Conservation (phyloP, 2,797 vertebrate genomes). For the Leuciscus waleckii region DNA sequence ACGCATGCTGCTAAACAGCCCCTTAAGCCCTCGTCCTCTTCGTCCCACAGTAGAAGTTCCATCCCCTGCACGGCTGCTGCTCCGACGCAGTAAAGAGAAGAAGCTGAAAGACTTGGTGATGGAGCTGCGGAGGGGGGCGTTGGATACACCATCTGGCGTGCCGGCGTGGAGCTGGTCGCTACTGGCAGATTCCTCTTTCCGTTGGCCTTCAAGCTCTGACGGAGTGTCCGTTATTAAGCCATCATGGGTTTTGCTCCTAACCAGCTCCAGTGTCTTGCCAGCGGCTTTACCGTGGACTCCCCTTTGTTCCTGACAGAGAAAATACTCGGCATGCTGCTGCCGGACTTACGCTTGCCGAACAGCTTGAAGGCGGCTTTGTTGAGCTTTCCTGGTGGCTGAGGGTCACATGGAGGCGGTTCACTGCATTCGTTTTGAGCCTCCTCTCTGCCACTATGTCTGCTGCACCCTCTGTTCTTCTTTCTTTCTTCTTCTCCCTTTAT, state of each 20-base stretch:
- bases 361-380: constrained; percentile 98
- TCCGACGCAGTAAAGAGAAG: constrained; percentile 91
- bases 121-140: constrained; percentile 68
- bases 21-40: constrained; percentile 91
- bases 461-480: constrained; percentile 61
- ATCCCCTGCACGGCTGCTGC: constrained; percentile 82
- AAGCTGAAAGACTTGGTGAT: constrained; percentile 96
- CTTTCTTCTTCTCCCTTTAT: constrained; percentile 64
- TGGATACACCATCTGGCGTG: constrained; percentile 53
- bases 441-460: constrained; percentile 74
- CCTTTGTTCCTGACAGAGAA: constrained; percentile 95
- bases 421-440: constrained; percentile 88
- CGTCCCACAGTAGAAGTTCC: constrained; percentile 79
- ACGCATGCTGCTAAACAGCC: constrained; percentile 93
- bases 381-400: constrained; percentile 92
- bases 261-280: constrained; percentile 80
- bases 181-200: constrained; percentile 60
- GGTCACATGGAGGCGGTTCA: constrained; percentile 88
- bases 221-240: constrained; percentile 80
- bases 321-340: constrained; percentile 90
- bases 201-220: constrained; percentile 74
- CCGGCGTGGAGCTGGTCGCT: constrained; percentile 58
- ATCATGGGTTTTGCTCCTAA: constrained; percentile 94
- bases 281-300: constrained; percentile 75
- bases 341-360: constrained; percentile 90